These are phyloP conservation scores for Apomyelois bistriatella DNA, from an alignment of 2,888 invertebrate species.

Conservation along the genomic window DNA sequence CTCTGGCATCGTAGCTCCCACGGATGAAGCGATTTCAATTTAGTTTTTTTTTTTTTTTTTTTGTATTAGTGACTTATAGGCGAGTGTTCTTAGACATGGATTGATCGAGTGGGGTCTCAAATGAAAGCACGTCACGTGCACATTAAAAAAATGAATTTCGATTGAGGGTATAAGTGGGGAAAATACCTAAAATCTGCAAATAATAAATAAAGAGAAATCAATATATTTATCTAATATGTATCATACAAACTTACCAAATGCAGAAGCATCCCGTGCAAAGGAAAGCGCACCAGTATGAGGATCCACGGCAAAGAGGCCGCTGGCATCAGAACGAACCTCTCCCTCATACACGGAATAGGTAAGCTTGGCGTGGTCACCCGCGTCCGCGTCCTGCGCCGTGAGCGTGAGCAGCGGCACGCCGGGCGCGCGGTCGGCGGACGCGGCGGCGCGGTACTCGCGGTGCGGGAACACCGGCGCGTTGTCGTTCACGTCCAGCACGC, in stretches of 20 bases:
- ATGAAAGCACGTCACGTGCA: no score
- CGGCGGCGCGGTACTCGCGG: conserved; percentile 87
- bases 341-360: conserved; percentile 89
- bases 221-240: no score
- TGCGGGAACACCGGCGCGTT: conserved; percentile 88
- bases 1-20: no score
- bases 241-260: conserved; percentile 70
- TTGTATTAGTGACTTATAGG: no score
- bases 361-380: conserved; percentile 85
- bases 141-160: no score
- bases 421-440: conserved; percentile 72
- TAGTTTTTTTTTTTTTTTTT: no score
- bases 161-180: no score
- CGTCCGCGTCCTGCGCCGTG: conserved; percentile 88
- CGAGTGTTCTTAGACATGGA: no score
- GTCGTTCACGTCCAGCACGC: conserved; percentile 91
- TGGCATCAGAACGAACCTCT: conserved; percentile 67
- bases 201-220: no score
- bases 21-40: no score
- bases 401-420: conserved; percentile 56
- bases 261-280: conserved; percentile 81
- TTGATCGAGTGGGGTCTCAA: no score
- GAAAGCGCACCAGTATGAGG: conserved; percentile 86
- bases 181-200: no score
- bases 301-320: conserved; percentile 87